Evolutionary conservation across 2,888 invertebrate species (phyloP).

Genomic region (Polymixis lichenea): DNA sequence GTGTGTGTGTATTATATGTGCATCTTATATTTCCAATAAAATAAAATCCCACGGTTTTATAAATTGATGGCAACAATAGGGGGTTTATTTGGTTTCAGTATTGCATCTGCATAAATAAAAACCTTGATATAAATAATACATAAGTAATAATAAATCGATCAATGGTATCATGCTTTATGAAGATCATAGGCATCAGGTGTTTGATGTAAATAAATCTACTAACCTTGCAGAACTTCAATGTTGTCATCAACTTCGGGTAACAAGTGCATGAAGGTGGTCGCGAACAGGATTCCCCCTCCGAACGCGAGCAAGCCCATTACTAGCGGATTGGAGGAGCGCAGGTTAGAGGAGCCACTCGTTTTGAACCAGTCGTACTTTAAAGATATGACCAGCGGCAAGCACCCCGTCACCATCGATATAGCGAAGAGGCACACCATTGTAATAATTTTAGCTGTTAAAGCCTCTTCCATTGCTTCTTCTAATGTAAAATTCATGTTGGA

Average conservation of each 20-base stretch:
- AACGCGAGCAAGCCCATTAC: conserved; percentile 93
- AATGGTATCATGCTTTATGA: not conserved
- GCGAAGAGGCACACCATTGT: conserved; percentile 94
- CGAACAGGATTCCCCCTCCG: conserved; percentile 95
- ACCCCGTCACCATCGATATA: conserved; percentile 94
- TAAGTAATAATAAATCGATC: not conserved
- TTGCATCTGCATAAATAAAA: conserved; percentile 42
- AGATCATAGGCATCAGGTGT: not conserved
- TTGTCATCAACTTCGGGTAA: conserved; percentile 95
- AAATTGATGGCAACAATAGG: not conserved
- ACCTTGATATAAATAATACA: not conserved
- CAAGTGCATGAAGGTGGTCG: conserved; percentile 95
- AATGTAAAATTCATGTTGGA: conserved; percentile 68
- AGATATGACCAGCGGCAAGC: conserved; percentile 93
- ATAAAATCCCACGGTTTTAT: not conserved
- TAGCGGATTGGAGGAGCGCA: conserved; percentile 87
- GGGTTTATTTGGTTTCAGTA: not conserved
- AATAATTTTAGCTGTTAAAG: conserved; percentile 93
- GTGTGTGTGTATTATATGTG: not conserved
- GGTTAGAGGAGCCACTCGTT: conserved; percentile 80
- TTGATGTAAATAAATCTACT: conserved; percentile 60
- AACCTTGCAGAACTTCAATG: conserved; percentile 91
- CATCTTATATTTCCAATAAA: not conserved
- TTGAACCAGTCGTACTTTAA: conserved; percentile 92
- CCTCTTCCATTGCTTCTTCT: conserved; percentile 75